Evolutionary conservation across 2,113 vertebrate species (phyloP).

Genomic region (Vulpes lagopus): DNA sequence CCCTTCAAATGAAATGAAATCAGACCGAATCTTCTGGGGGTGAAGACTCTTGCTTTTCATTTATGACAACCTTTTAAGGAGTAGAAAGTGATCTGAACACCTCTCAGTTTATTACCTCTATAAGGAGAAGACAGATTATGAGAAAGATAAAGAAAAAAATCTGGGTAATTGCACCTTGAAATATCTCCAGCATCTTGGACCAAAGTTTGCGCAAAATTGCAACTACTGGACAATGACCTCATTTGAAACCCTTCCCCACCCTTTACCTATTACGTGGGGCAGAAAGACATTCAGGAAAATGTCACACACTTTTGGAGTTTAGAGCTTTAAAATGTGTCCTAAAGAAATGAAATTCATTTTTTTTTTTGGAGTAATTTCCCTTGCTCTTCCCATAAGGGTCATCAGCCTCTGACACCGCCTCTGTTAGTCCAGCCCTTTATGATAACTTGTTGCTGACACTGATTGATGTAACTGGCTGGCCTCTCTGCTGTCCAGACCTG

Average conservation of each 20-base stretch:
- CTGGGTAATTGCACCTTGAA: not conserved
- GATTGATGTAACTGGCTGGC: not conserved
- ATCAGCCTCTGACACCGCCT: not conserved
- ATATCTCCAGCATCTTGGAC: not conserved
- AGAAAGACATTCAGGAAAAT: not conserved
- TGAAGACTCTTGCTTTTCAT: not conserved
- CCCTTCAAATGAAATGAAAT: not conserved
- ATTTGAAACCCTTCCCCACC: not conserved
- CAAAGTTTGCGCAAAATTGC: not conserved
- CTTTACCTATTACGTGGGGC: not conserved
- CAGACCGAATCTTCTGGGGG: not conserved
- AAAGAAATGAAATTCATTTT: not conserved
- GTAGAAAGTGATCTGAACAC: not conserved
- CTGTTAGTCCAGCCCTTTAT: not conserved
- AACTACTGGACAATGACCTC: not conserved
- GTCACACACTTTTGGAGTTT: not conserved
- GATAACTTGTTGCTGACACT: not conserved
- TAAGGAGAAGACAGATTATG: not conserved
- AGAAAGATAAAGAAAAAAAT: not conserved
- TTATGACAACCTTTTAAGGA: not conserved
- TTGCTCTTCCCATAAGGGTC: not conserved
- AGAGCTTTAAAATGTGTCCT: not conserved
- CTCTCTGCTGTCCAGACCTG: not conserved
- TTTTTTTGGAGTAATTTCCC: not conserved
- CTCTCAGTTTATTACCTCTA: not conserved